Percentiles rank a stretch among this genome's conserved stretches.
phyloP scores from a whole-genome alignment of 2,797 vertebrate genomes.

The Chelon auratus region DNA sequence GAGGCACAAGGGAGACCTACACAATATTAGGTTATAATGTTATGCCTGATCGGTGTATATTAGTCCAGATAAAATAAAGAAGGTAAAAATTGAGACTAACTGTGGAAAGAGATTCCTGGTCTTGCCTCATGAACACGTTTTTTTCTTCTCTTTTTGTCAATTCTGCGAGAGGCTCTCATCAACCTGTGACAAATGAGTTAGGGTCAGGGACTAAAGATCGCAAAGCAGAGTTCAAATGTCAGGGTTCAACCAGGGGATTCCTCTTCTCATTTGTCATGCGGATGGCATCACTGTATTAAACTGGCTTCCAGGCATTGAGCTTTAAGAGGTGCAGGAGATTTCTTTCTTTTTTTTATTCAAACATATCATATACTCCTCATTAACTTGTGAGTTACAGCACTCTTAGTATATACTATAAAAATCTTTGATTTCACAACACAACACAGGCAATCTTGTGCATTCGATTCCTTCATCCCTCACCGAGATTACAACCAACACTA shows the following conservation, averaged over 20 bases:
- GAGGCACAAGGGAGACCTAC: too few species aligned
- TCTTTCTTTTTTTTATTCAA: conserved; percentile 26
- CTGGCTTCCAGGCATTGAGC: conserved; percentile 15
- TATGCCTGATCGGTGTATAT: conserved; percentile 42
- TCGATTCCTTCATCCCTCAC: conserved; percentile 53
- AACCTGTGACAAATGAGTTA: conserved; percentile 52
- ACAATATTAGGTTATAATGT: too few species aligned
- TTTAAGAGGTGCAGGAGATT: conserved; percentile 14
- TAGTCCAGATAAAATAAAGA: conserved; percentile 47
- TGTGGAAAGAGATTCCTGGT: conserved; percentile 46
- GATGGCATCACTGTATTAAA: conserved; percentile 10
- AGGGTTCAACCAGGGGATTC: conserved; percentile 39
- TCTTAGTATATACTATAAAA: conserved; percentile 49
- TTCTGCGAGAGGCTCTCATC: conserved; percentile 32
- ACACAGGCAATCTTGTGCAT: conserved; percentile 28
- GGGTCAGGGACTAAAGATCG: conserved; percentile 51
- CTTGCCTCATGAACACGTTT: conserved; percentile 29
- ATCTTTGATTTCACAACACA: conserved; percentile 47
- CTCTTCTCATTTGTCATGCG: conserved; percentile 22
- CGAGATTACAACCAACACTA: conserved; percentile 57
- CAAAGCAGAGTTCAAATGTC: conserved; percentile 56
- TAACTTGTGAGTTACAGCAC: conserved; percentile 49
- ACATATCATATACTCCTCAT: conserved; percentile 44
- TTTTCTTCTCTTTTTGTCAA: conserved; percentile 10
- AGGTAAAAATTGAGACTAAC: conserved; percentile 55